These are phyloP conservation scores for Lepus townsendii DNA, from an alignment of 2,797 vertebrate species.

Conservation along the genomic window DNA sequence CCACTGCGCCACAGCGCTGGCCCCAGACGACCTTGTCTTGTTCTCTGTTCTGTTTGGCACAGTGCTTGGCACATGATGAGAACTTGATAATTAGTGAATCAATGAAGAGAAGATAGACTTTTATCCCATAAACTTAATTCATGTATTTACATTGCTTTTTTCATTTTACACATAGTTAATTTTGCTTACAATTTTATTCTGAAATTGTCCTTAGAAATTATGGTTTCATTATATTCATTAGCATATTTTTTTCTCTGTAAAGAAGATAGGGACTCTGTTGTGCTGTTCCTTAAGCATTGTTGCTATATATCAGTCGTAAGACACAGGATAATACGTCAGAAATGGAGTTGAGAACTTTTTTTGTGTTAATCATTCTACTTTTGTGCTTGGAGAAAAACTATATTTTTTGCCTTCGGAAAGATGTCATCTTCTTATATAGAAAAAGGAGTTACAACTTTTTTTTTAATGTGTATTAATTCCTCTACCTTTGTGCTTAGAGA, in stretches of 20 bases:
- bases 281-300: slow-evolving; percentile 8
- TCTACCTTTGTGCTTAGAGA: neutral
- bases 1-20: too few relatives aligned
- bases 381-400: neutral
- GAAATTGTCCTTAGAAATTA: neutral
- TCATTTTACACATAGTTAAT: neutral
- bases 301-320: neutral
- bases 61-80: neutral
- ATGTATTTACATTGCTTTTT: neutral
- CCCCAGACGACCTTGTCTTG: neutral
- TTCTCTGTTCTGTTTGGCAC: neutral
- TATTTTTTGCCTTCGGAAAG: neutral
- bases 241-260: neutral
- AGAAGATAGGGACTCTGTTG: neutral
- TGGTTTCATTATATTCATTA: neutral
- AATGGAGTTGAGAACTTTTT: neutral
- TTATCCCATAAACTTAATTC: slow-evolving; percentile 14
- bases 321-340: neutral
- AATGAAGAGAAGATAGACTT: neutral
- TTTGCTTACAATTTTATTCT: slow-evolving; percentile 6
- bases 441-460: neutral
- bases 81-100: neutral
- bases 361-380: neutral
- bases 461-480: neutral
- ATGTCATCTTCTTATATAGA: neutral